Evolutionary conservation across 1,140 invertebrate species (phyloP), one percentile per base, ranked within the genome.

Genomic region (Brachionus sp.): DNA sequence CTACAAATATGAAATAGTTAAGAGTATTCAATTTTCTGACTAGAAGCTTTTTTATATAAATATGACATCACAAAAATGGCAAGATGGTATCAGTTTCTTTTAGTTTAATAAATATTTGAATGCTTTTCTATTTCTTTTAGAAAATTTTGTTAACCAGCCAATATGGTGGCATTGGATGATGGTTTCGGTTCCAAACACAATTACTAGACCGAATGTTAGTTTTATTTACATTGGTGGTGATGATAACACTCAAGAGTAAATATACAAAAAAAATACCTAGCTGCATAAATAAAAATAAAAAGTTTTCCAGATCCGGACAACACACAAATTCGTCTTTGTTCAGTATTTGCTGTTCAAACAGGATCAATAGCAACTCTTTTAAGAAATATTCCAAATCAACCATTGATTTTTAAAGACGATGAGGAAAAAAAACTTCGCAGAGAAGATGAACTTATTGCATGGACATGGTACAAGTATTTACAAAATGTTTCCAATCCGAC

Each of bases 131-230:
- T 19, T 35, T 66, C 1, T 13, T 66, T 66, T 33, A 66, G 64
- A 66, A 2, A 66, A 37, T 37, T 29, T 66, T 66, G 64, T 66
- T 5, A 44, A 78, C 12, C 16, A 85, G 85, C 77, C 87, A 5
- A 84, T 87, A 10, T 87, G 87, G 87, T 87, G 86, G 85, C 87
- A 87, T 68, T 86, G 86, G 78, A 33, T 87, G 57, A 84, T 57
- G 3, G 84, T 87, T 7, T 85, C 85, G 0, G 85, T 87, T 6
- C 87, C 87, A 3, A 85, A 86, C 46, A 85, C 85, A 25, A 42
- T 87, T 0, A 77, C 25, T 1, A 62, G 85, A 39, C 62, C 82
- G 3, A 78, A 86, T 25, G 84, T 86, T 9, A 85, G 84, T 12
- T 85, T 86, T 35, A 77, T 87, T 35, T 85, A 86, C 46, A 87